Evolutionary conservation across 2,888 invertebrate genomes (phyloP), one percentile per base, ranked within the genome.

Genomic region (Dioctria linearis): DNA sequence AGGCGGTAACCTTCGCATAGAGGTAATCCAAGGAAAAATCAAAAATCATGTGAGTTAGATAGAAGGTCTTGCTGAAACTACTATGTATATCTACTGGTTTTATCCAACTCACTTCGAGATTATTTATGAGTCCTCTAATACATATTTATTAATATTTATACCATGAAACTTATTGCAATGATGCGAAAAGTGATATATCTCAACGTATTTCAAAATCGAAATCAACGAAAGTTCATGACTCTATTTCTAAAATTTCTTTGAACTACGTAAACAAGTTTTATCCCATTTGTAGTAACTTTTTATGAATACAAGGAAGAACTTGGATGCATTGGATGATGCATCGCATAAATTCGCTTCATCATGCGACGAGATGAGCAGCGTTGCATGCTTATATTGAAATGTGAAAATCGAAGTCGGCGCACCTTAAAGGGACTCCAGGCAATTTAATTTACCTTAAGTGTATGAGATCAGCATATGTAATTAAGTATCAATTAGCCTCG

Each of bases 401-500:
- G 42, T 42, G 42, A 43, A 66, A 43, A 42, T 42, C 57, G 37
- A 63, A 37, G 37, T 63, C 40, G 69, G 69, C 13, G 25, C 40
- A 13, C 40, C 42, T 42, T 40, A 59, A 43, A 73, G 49, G 13
- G 57, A 59, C 13, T n/a, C 39, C 25, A 25, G 25, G 73, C 57
- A 5, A 43, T 3, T 57, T 6, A 25, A 9, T 13, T 40, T n/a
- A 13, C 63, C 46, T 43, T 63, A 61, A 63, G 61, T 63, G 75
- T 69, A 81, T 66, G 75, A 73, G 79, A 81, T 67, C 79, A 43
- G 76, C 63, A 69, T 75, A 67, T 65, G 80, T 67, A 82, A 82
- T 82, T 80, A 82, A 80, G 73, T 82, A 80, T 80, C 82, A 82
- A 82, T 82, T 82, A 82, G 65, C 61, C 43, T 78, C 78, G 79